phyloP scores from a whole-genome alignment of 2,888 invertebrate species.

The Plemyria rubiginata region DNA sequence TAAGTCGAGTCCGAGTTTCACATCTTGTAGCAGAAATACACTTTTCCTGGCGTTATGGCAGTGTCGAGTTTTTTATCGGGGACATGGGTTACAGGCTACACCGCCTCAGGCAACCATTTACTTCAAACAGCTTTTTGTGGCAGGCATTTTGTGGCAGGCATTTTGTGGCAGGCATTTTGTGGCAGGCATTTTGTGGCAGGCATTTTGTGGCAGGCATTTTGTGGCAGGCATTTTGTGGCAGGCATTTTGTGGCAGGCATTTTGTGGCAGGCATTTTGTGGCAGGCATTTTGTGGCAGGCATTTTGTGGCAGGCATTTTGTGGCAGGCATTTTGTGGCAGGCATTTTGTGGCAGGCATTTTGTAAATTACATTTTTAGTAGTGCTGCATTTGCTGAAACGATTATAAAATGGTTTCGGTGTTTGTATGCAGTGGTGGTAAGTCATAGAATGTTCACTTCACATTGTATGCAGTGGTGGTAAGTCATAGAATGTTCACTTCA shows the following conservation, averaged over 20 bases:
- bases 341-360: conserved; percentile 16
- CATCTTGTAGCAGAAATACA: background rate
- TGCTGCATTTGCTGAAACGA: conserved; percentile 1
- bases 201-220: conserved; percentile 20
- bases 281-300: conserved; percentile 15
- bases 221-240: conserved; percentile 16
- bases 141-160: conserved; percentile 13
- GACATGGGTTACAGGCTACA: conserved; percentile 3
- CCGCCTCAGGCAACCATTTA: conserved; percentile 10
- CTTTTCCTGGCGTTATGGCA: background rate
- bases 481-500: no score
- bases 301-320: conserved; percentile 20
- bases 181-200: conserved; percentile 16
- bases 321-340: conserved; percentile 15
- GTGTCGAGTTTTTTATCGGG: conserved; percentile 16
- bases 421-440: no score
- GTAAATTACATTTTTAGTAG: conserved; percentile 16
- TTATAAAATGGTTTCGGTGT: background rate
- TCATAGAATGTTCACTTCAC: no score
- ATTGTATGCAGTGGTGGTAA: no score
- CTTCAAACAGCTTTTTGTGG: conserved; percentile 11
- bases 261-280: conserved; percentile 17
- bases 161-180: conserved; percentile 20
- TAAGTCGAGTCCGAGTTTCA: conserved; percentile 1
- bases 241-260: conserved; percentile 19